Evolutionary conservation across 2,888 invertebrate genomes (phyloP), one percentile per base, ranked within the genome.

Genomic region (Aspidiotus rigidus): DNA sequence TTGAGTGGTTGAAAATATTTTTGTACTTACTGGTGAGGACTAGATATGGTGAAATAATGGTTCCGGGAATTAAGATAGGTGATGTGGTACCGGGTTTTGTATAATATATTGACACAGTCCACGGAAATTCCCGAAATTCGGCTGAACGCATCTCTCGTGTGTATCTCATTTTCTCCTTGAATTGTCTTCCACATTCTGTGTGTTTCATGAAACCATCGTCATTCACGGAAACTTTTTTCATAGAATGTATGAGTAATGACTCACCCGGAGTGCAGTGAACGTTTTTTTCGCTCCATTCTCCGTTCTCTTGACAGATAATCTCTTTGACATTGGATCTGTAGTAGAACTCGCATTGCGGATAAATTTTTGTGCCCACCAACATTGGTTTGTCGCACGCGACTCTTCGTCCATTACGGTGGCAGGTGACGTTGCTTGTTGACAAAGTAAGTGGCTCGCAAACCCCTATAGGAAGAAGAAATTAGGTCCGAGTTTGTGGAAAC

Each of bases 101-200:
- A 6, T 49, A 49, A 6, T 3, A 49, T 13, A 49, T 49, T 49
- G 49, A 49, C n/a, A 49, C 49, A n/a, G 11, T 49, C 49, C 49
- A 49, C n/a, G 49, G 49, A 49, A 49, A 49, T 49, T 49, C 49
- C 3, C 49, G 49, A 6, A 49, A 49, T 49, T 49, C 49, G 49
- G 49, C n/a, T 11, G 49, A 49, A 11, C 49, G 10, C 49, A 49
- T 49, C 49, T 11, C 10, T 49, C 49, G 2, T 2, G 49, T 49
- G 49, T 49, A 49, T 49, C 49, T 49, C 49, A 49, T 49, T 49
- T 49, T 49, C n/a, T 49, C 49, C n/a, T 49, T 49, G n/a, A 49
- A 49, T n/a, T 49, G 49, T 49, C 49, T 49, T 11, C 49, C 49
- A n/a, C 49, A 49, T 49, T 49, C 49, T 49, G n/a, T 13, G n/a